Evolutionary conservation across 2,113 vertebrate species (phyloP), one percentile per base, ranked within the genome.

Genomic region (Pachypanchax playfairii): DNA sequence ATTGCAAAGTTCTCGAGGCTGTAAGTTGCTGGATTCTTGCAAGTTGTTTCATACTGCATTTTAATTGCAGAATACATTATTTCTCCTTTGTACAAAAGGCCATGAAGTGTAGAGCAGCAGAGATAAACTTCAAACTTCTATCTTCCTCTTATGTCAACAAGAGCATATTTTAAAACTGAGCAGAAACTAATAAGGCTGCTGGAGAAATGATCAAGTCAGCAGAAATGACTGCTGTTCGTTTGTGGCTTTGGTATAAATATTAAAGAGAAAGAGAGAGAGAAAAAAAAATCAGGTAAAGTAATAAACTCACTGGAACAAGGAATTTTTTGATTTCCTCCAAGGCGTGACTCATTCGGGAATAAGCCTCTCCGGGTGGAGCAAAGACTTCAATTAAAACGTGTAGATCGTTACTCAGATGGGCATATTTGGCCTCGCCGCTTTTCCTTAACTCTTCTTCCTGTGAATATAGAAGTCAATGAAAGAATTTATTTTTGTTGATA

Each of bases 291-390:
- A 62, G 54, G 55, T 43, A 59, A 69, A 73, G 56, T 18, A 17
- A 51, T 63, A 41, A 81, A 96, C 96, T 97, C 94, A 99, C 96
- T 36, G 97, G 97, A 89, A 98, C 96, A 50, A 99, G 93, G 88
- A 98, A 99, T 89, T 99, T 99, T 88, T 99, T 99, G 42, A 99
- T 98, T 87, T 99, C 97, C 89, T 99, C 97, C 91, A 99, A 85
- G 60, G 96, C 97, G 68, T 98, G 97, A 91, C 97, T 98, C 97
- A 99, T 99, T 24, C 97, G 95, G 88, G 96, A 98, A 91, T 99
- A 98, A 1, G 97, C 97, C 85, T 99, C 97, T 78, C 96, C 96
- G 47, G 97, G 96, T 68, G 97, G 97, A 82, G 96, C 97, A 76
- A 99, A 99, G 77, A 99, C 97, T 93, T 99, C 97, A 91, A 99